Percentiles rank a stretch among this genome's conserved stretches.
These are phyloP conservation scores for Drosophila pachea DNA, from an alignment of 1,140 invertebrate genomes.

Conservation along the genomic window DNA sequence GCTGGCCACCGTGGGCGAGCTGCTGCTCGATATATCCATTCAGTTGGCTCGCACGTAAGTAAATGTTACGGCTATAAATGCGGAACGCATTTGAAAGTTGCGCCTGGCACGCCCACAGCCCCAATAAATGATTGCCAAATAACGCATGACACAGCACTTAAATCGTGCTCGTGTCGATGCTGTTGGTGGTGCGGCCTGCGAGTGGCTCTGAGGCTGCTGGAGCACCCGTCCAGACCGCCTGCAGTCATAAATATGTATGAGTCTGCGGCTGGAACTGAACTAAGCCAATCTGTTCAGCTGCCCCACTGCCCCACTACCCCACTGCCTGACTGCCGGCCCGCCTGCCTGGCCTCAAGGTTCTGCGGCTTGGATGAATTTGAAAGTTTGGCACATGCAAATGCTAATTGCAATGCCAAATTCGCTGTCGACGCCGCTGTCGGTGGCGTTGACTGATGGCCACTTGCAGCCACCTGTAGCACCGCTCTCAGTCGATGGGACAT, in stretches of 20 bases:
- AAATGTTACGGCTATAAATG: conserved; percentile 35
- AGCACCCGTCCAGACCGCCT: conserved; percentile 35
- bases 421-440: conserved; percentile 22
- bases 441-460: conserved; percentile 59
- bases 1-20: conserved; percentile 89
- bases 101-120: conserved; percentile 56
- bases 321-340: no score
- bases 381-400: conserved; percentile 65
- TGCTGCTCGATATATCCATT: conserved; percentile 90
- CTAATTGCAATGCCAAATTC: conserved; percentile 50
- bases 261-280: conserved; percentile 1
- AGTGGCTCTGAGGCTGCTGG: not conserved
- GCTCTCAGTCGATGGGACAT: conserved; percentile 30
- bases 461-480: conserved; percentile 12
- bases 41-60: conserved; percentile 92
- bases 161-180: conserved; percentile 36
- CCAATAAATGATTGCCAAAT: conserved; percentile 56
- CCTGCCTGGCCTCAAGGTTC: conserved; percentile 54
- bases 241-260: conserved; percentile 60
- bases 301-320: not conserved
- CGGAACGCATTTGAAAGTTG: conserved; percentile 62
- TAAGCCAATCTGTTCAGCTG: conserved; percentile 13
- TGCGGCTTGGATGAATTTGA: conserved; percentile 48
- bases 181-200: conserved; percentile 2
- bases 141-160: conserved; percentile 63